Evolutionary conservation across 2,888 invertebrate species (phyloP), one percentile per base, ranked within the genome.

Genomic region (Acholoe squamosa): DNA sequence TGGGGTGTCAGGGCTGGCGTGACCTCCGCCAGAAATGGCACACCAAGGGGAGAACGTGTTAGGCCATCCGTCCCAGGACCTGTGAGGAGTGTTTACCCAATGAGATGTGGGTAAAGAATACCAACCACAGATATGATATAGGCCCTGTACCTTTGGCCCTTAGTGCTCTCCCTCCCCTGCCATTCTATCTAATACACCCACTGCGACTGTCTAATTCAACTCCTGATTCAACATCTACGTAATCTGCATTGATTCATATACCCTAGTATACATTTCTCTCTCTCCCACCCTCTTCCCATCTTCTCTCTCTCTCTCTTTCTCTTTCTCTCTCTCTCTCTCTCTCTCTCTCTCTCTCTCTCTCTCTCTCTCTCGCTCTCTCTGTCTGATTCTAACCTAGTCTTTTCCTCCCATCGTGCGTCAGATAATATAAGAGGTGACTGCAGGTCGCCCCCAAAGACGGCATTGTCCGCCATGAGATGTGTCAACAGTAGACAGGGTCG

Each of bases 1-100:
- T 61, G 61, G n/a, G 61, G 61, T 61, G 61, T 61, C 25, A 61
- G 61, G 22, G 19, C n/a, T 77, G 77, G 77, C 77, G 77, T 77
- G 77, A 77, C 77, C 77, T 77, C n/a, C 31, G 28, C 77, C 31
- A 77, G 77, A 19, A 77, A 77, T 33, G 77, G 34, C 77, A 77
- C 28, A 28, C 25, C 77, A 77, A 77, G 43, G 22, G 84, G 84
- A 22, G 25, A 43, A 34, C 84, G 34, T 84, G 84, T 84, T 84
- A 43, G 84, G 84, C 28, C 84, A 28, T 84, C 84, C 22, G 84
- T 31, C 33, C 33, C 34, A 19, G 10, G 33, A 34, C 84, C 28
- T 33, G 51, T 19, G 84, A 16, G 84, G 0, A 28, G n/a, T 71
- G 71, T 71, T 71, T 71, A 71, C 31, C 25, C 28, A 71, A 28